phyloP scores from a whole-genome alignment of 1,140 invertebrate genomes.

The Hydropsyche tenuis region DNA sequence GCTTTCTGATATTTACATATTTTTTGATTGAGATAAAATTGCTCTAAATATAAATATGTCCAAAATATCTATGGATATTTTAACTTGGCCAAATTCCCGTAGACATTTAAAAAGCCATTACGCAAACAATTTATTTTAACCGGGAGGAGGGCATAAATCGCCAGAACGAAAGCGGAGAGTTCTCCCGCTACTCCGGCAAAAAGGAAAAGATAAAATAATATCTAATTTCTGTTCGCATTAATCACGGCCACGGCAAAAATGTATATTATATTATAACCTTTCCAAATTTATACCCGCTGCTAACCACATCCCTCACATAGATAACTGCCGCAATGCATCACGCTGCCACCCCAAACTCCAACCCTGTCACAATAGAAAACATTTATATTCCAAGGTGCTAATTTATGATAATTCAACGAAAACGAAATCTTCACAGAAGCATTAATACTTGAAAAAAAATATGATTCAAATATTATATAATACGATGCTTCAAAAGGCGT shows the following conservation, averaged over 20 bases:
- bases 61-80: constrained; percentile 11
- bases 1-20: neutral
- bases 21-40: neutral
- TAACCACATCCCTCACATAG: constrained; percentile 38
- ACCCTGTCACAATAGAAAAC: constrained; percentile 21
- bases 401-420: constrained; percentile 10
- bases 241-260: constrained; percentile 46
- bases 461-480: no score
- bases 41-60: neutral
- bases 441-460: no score
- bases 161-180: constrained; percentile 26
- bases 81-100: constrained; percentile 2
- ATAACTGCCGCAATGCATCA: constrained; percentile 41
- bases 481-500: no score
- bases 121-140: constrained; percentile 45
- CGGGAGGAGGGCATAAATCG: constrained; percentile 37
- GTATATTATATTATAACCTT: constrained; percentile 44
- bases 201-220: constrained; percentile 48
- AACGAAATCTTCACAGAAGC: no score
- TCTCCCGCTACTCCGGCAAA: constrained; percentile 5
- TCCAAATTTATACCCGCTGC: constrained; percentile 44
- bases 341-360: neutral
- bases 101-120: constrained; percentile 49
- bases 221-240: constrained; percentile 49
- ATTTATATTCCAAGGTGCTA: constrained; percentile 3